Percentiles rank a stretch among this genome's conserved stretches.
These are phyloP conservation scores for Diabrotica undecimpunctata DNA, from an alignment of 1,140 invertebrate genomes.

Conservation along the genomic window DNA sequence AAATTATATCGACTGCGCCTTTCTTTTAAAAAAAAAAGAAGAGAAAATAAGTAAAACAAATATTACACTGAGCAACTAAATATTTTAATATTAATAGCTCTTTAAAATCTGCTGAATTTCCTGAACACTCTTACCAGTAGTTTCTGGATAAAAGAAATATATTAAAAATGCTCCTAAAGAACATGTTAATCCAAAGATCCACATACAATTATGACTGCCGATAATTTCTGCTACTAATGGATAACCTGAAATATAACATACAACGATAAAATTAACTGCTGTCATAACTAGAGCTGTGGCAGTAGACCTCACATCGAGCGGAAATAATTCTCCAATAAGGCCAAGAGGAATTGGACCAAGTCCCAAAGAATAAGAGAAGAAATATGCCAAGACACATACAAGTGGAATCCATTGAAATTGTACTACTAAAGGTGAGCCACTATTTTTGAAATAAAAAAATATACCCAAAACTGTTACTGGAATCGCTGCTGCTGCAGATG, in stretches of 20 bases:
- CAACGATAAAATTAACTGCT: constrained; percentile 75
- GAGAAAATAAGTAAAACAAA: no score
- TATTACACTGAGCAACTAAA: no score
- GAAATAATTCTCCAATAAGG: constrained; percentile 78
- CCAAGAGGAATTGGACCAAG: constrained; percentile 81
- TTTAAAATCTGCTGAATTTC: constrained; percentile 47
- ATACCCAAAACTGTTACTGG: constrained; percentile 52
- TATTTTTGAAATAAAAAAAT: constrained; percentile 58
- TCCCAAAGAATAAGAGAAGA: constrained; percentile 48
- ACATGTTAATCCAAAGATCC: constrained; percentile 67
- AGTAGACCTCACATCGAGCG: constrained; percentile 67
- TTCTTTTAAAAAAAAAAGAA: no score
- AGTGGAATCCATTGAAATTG: constrained; percentile 47
- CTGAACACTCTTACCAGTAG: constrained; percentile 71
- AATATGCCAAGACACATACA: constrained; percentile 32
- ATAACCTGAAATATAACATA: constrained; percentile 74
- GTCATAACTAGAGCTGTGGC: constrained; percentile 66
- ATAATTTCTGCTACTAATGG: constrained; percentile 55
- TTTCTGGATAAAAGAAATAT: constrained; percentile 69
- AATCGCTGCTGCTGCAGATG: constrained; percentile 58
- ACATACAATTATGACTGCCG: constrained; percentile 69
- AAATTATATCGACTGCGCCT: no score
- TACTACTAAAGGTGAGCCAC: constrained; percentile 48
- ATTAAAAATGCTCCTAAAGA: constrained; percentile 51
- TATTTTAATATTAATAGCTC: no score